Evolutionary conservation across 2,888 invertebrate species (phyloP).

Genomic region (Caenorhabditis auriculariae): DNA sequence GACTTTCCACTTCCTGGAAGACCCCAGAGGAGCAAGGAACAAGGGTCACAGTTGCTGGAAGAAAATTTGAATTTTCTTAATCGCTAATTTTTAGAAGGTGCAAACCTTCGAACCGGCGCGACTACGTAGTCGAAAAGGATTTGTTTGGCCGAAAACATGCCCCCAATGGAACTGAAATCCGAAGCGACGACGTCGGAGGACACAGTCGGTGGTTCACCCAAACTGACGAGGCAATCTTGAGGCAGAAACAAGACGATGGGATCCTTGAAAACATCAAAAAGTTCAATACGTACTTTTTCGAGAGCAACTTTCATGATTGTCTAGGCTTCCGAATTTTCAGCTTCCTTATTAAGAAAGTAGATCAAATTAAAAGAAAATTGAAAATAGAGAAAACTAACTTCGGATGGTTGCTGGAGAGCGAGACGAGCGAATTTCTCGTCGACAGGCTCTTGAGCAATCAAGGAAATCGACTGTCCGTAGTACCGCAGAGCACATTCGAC

Average conservation of each 20-base stretch:
- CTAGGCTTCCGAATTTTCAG: no score
- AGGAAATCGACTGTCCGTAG: conserved; percentile 23
- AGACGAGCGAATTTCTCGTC: conserved; percentile 17
- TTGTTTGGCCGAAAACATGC: conserved; percentile 14
- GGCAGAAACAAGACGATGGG: no score
- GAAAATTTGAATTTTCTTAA: not conserved
- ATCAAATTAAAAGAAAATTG: no score
- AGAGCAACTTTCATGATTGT: no score
- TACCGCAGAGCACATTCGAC: conserved; percentile 21
- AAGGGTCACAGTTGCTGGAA: conserved; percentile 25
- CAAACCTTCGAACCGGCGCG: conserved; percentile 3
- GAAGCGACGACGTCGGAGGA: no score
- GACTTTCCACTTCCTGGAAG: conserved; percentile 56
- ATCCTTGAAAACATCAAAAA: no score
- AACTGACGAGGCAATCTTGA: no score
- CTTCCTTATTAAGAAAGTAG: no score
- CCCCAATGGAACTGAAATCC: no score
- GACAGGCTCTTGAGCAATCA: conserved; percentile 20
- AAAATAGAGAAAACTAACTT: conserved; percentile 5
- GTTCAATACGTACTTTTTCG: no score
- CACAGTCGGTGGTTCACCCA: no score
- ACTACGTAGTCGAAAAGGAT: conserved; percentile 14
- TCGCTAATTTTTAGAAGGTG: no score
- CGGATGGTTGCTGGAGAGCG: conserved; percentile 5
- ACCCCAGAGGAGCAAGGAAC: conserved; percentile 50